These are phyloP conservation scores for Gibbula magus DNA, from an alignment of 2,888 invertebrate genomes.

Conservation along the genomic window DNA sequence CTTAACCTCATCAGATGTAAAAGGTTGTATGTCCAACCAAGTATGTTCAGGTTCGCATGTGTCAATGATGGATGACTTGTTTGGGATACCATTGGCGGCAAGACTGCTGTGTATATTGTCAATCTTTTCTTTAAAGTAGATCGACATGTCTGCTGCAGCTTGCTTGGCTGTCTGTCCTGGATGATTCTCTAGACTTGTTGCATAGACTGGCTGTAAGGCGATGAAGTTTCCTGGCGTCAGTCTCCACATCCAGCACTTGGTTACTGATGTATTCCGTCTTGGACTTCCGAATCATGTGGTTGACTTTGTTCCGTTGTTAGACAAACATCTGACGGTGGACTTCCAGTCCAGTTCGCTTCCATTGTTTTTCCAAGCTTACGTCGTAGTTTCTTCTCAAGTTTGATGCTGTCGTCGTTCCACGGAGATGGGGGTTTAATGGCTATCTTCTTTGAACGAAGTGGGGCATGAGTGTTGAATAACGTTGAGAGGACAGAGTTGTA, in stretches of 20 bases:
- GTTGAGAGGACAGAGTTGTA: no score
- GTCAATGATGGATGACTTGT: neutral
- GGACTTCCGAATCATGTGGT: neutral
- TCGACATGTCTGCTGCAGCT: neutral
- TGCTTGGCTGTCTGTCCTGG: neutral
- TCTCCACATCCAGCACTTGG: neutral
- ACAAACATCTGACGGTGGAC: neutral
- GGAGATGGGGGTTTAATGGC: neutral
- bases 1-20: slow-evolving; percentile 13
- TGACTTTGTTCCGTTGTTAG: neutral
- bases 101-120: neutral
- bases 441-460: neutral
- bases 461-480: no score
- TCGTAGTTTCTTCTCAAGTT: neutral
- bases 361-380: neutral
- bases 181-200: neutral
- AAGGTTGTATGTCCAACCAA: neutral
- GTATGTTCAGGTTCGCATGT: neutral
- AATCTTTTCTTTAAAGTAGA: neutral
- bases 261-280: neutral
- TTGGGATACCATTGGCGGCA: neutral
- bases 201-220: neutral
- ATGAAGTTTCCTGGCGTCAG: neutral
- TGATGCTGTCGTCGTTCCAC: neutral
- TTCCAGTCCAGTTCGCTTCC: neutral